Base-by-base conservation (phyloP, 2,888 invertebrate species). In the Xanthia icteritia region DNA sequence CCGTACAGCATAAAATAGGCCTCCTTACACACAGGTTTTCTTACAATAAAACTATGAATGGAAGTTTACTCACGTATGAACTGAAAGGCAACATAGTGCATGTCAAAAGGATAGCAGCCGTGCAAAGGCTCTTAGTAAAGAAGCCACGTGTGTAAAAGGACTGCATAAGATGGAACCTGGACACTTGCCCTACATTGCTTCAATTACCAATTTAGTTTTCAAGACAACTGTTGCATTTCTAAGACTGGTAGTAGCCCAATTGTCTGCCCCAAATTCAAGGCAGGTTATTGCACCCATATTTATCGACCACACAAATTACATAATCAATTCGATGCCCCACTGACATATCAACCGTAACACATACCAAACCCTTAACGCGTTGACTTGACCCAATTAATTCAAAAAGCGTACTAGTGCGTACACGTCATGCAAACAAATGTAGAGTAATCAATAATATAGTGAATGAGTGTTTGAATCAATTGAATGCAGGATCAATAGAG, bases 341-440 rank as follows among this genome's bases (percentile, higher is more conserved):
- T 83, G 76, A 82, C 85, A 85, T 87, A 83, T 78, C 76, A 82
- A 75, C 70, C 76, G 85, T 71, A 72, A 74, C 77, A 76, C 80
- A 78, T 84, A 83, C 76, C 68, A 56, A 80, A 81, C 77, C 80
- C 80, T 78, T 78, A 86, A 76, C 71, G 76, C 76, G 81, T 84
- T 89, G 90, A 90, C 89, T 89, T 92, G 94, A 94, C 95, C 95
- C 90, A 94, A 94, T 94, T 95, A 93, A 89, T 91, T 85, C 84
- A 82, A 85, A 90, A 88, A 89, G 91, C 90, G 91, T 92, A 90
- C 90, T 85, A 89, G 88, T 87, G 85, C 86, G 79, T 72, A 79
- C 81, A 82, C 86, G 90, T 86, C 92, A 93, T 91, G 90, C 89
- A 86, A 86, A 86, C 86, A 78, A 88, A 86, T 73, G 87, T 80